Conservation (phyloP, 2,113 vertebrate species). For the pig (Sus scrofa) region DNA sequence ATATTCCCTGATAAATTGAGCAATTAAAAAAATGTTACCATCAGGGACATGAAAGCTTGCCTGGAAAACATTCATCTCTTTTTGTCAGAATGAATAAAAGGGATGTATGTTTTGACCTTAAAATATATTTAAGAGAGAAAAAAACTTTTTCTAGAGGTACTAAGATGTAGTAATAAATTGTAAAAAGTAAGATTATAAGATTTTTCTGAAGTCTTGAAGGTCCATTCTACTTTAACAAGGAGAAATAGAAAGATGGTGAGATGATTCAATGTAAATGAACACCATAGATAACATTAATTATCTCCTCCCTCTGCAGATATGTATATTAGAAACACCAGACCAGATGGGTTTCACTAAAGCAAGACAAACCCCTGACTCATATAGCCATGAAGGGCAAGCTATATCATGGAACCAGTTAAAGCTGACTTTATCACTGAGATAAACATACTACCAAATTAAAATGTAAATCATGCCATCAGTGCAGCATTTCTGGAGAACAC, state of each 20-base stretch:
- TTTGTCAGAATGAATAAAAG: background rate
- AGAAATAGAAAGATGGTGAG: background rate
- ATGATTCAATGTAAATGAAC: background rate
- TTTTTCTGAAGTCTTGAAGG: constrained; percentile 6
- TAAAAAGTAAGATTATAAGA: constrained; percentile 1
- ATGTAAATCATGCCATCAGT: background rate
- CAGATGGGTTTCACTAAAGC: background rate
- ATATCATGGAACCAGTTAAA: background rate
- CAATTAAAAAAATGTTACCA: constrained; percentile 41
- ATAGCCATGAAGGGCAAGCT: background rate
- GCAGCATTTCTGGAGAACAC: background rate
- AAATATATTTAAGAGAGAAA: background rate
- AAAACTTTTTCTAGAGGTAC: background rate
- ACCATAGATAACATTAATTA: constrained; percentile 45
- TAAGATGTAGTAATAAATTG: background rate
- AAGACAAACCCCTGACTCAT: background rate
- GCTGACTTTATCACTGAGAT: background rate
- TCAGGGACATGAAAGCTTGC: background rate
- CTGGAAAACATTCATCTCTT: background rate
- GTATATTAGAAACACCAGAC: background rate
- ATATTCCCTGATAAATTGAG: background rate
- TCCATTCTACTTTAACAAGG: background rate
- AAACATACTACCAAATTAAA: background rate
- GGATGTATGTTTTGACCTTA: background rate
- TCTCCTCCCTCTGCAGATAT: background rate